Evolutionary conservation across 2,888 invertebrate species (phyloP), one percentile per base, ranked within the genome.

Genomic region (Arrhopalites spinosus): DNA sequence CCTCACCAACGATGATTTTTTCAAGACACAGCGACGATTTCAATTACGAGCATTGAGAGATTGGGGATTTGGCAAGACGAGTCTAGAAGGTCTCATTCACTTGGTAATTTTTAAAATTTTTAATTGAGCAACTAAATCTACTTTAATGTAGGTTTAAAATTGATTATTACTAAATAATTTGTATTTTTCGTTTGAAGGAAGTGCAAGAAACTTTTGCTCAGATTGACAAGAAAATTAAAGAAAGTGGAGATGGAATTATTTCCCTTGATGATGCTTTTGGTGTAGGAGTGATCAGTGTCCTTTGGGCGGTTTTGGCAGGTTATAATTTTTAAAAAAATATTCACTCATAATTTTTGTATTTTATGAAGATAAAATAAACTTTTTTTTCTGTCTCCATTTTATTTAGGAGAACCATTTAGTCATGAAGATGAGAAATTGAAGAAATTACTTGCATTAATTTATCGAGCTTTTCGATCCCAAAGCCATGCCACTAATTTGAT

Each of bases 21-120:
- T 90, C 90, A 86, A 86, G 71, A 87, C 88, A 77, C 88, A 90
- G 81, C 86, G 89, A 0, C 84, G 84, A 63, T 90, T 90, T 84
- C 86, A 88, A 11, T 85, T 89, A 81, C 86, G 86, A 27, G 87
- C 88, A 17, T 85, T 90, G 81, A 86, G 87, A 0, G 84, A 87
- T 15, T 85, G 89, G n/a, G 90, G 90, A 5, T 88, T 88, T 77
- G 90, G 89, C 0, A 87, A 87, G 73, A 85, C 84, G 0, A 85
- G 86, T 75, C 89, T 89, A 88, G 87, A 88, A 74, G 84, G 86
- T 0, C 86, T 88, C 70, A 88, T 90, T 17, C 85, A 86, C 77
- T 45, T 45, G 15, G 7, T 45, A 11, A 45, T 45, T 45, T 11
- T 45, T 45, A 15, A 45, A 45, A 45, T 45, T 45, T 45, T 7